Evolutionary conservation across 2,888 invertebrate genomes (phyloP).

Genomic region (Microctonus hyperodae): DNA sequence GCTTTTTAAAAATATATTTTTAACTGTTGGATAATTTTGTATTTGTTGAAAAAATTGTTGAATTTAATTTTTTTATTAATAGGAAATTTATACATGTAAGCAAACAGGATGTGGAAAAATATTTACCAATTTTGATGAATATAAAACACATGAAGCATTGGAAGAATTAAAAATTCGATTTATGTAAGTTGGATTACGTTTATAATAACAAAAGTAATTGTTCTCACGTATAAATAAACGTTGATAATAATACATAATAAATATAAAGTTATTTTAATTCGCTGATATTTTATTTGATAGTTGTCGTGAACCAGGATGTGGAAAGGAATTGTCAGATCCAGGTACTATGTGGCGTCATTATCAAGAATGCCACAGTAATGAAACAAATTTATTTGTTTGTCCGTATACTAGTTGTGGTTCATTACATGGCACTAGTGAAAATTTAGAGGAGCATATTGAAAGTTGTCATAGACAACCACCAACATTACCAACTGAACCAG

Average conservation of each 20-base stretch:
- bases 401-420: constrained; percentile 59
- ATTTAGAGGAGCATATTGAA: constrained; percentile 60
- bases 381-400: constrained; percentile 57
- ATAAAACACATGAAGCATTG: constrained; percentile 57
- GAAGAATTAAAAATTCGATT: constrained; percentile 60
- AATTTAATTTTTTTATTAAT: constrained; percentile 16
- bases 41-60: no score
- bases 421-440: constrained; percentile 54
- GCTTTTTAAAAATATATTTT: no score
- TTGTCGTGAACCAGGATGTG: constrained; percentile 60
- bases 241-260: no score
- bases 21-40: no score
- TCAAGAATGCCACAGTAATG: constrained; percentile 60
- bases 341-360: constrained; percentile 62
- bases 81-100: constrained; percentile 61
- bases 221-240: no score
- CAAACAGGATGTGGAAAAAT: constrained; percentile 60
- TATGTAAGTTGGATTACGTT: constrained; percentile 54
- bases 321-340: constrained; percentile 60
- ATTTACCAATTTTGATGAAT: constrained; percentile 60
- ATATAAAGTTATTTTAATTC: no score
- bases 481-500: constrained; percentile 57
- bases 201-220: no score
- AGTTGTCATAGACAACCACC: constrained; percentile 57
- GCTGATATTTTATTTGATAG: constrained; percentile 36